These are phyloP conservation scores for Rattus rattus DNA, from an alignment of 2,113 vertebrate genomes.

Conservation along the genomic window DNA sequence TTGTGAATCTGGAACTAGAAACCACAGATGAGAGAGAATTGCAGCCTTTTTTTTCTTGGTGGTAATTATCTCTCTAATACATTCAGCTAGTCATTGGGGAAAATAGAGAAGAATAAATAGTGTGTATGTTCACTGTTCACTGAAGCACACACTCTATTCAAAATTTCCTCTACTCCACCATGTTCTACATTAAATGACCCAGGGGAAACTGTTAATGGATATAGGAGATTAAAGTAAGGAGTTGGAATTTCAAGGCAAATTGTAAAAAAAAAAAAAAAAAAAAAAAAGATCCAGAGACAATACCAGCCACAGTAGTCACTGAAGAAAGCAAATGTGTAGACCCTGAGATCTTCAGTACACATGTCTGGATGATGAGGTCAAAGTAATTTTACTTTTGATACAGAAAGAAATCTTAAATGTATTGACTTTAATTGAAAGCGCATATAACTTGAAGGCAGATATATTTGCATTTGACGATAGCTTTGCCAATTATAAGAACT, in stretches of 20 bases:
- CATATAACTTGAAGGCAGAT: conserved; percentile 12
- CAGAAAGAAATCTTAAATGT: background rate
- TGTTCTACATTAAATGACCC: background rate
- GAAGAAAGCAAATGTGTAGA: background rate
- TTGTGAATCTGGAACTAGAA: background rate
- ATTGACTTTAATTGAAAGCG: background rate
- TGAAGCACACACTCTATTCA: background rate
- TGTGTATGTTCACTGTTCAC: background rate
- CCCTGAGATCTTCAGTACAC: background rate
- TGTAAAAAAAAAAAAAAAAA: background rate
- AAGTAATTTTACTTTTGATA: conserved; percentile 6
- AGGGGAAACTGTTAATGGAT: background rate
- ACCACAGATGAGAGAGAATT: background rate
- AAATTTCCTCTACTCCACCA: conserved; percentile 5
- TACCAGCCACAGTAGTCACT: background rate
- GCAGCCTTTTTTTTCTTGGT: background rate
- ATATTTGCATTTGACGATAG: background rate
- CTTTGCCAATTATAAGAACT: conserved; percentile 29
- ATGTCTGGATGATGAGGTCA: conserved; percentile 1
- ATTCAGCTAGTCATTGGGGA: background rate
- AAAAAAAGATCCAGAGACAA: background rate
- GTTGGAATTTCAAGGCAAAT: background rate
- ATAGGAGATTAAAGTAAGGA: background rate
- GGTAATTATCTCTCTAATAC: background rate
- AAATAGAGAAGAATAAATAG: background rate